Evolutionary conservation across 2,797 vertebrate genomes (phyloP).

Genomic region (Coendou prehensilis): DNA sequence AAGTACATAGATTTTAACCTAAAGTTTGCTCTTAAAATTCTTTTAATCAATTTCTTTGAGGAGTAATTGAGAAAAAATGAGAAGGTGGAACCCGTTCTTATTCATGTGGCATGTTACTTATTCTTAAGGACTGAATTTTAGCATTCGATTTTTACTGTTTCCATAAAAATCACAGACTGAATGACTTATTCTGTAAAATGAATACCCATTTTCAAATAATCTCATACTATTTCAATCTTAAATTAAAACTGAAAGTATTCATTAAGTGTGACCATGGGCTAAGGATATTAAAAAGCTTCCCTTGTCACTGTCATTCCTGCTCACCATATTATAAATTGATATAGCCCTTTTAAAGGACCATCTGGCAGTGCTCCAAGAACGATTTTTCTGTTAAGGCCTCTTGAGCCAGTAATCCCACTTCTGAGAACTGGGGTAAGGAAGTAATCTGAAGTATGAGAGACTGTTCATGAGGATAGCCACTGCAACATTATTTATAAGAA

Average conservation of each 20-base stretch:
- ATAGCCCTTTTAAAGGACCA: constrained; percentile 32
- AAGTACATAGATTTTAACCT: background rate
- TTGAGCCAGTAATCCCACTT: constrained; percentile 20
- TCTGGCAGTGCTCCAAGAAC: constrained; percentile 45
- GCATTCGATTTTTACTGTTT: constrained; percentile 20
- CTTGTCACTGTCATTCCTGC: constrained; percentile 4
- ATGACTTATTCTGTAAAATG: constrained; percentile 46
- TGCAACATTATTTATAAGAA: constrained; percentile 33
- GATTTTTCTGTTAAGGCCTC: constrained; percentile 12
- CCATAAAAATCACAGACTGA: constrained; percentile 46
- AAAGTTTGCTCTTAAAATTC: constrained; percentile 27
- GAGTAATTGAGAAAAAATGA: background rate
- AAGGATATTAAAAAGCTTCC: constrained; percentile 1
- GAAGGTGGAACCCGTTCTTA: background rate
- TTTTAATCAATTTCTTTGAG: background rate
- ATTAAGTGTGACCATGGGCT: background rate
- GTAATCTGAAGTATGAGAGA: background rate
- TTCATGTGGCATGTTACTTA: background rate
- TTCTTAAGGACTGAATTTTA: constrained; percentile 37
- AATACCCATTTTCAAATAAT: constrained; percentile 33
- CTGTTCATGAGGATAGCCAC: background rate
- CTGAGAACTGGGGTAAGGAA: constrained; percentile 39
- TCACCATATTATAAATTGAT: constrained; percentile 38
- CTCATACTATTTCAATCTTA: constrained; percentile 45
- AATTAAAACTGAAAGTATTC: constrained; percentile 50